These are phyloP conservation scores for Rhogogaster chlorosoma DNA, from an alignment of 2,888 invertebrate species.

Conservation along the genomic window DNA sequence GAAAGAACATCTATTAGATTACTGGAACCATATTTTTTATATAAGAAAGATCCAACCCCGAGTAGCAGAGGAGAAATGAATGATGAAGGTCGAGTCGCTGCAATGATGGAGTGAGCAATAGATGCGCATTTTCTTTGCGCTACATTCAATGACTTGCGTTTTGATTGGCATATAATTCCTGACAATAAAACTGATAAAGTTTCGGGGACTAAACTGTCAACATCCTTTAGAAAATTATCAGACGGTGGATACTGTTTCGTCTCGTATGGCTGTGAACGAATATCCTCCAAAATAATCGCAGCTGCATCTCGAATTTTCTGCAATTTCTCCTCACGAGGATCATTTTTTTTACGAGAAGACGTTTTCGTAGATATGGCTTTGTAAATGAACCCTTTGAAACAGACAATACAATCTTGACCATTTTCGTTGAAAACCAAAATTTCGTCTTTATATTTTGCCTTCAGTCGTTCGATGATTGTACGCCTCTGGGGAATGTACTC, in stretches of 20 bases:
- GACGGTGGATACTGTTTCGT: constrained; percentile 52
- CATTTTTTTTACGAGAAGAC: too few relatives aligned
- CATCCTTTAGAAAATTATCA: constrained; percentile 51
- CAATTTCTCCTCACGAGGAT: constrained; percentile 50
- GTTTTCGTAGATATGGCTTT: too few relatives aligned
- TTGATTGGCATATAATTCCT: constrained; percentile 52
- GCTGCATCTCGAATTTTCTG: constrained; percentile 53
- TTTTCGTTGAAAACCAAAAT: too few relatives aligned
- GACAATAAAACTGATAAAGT: constrained; percentile 53
- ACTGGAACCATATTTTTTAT: constrained; percentile 54
- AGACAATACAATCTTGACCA: too few relatives aligned
- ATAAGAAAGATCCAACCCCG: constrained; percentile 45
- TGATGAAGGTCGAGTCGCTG: constrained; percentile 51
- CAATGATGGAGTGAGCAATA: background rate
- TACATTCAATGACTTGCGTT: constrained; percentile 52
- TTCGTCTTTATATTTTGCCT: too few relatives aligned
- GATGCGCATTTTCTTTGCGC: constrained; percentile 35
- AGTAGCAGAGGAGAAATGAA: constrained; percentile 55
- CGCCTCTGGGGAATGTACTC: too few relatives aligned
- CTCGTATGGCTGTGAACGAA: constrained; percentile 54
- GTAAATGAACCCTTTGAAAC: too few relatives aligned
- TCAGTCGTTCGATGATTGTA: too few relatives aligned
- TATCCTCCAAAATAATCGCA: constrained; percentile 56
- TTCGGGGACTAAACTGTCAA: constrained; percentile 39
- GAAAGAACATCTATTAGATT: constrained; percentile 15